A percentile compares a stretch with the other conserved stretches of the same genome.
phyloP scores from a whole-genome alignment of 2,113 vertebrate genomes.

The Oplegnathus fasciatus region DNA sequence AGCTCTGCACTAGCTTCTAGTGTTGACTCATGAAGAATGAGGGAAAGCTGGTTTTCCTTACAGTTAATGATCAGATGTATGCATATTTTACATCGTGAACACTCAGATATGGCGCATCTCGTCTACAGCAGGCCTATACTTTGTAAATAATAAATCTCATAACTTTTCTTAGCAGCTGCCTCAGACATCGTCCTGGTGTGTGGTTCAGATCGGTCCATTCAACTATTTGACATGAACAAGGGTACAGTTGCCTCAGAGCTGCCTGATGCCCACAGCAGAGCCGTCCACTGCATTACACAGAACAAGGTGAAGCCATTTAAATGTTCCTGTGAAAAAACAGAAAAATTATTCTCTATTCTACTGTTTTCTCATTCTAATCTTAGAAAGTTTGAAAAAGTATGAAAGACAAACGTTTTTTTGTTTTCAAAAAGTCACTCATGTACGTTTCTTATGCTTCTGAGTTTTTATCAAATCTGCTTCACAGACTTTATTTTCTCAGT shows the following conservation, averaged over 20 bases:
- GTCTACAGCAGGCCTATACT: not conserved
- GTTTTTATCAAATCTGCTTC: not conserved
- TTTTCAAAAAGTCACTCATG: not conserved
- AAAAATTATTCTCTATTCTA: too few relatives aligned
- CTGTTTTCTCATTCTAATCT: not conserved
- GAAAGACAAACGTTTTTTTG: not conserved
- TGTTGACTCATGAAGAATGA: not conserved
- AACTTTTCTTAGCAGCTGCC: conserved; percentile 57
- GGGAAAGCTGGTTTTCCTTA: not conserved
- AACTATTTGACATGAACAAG: conserved; percentile 91
- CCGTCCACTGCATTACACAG: conserved; percentile 90
- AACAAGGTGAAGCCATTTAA: conserved; percentile 86
- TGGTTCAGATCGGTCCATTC: conserved; percentile 86
- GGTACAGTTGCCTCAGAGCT: conserved; percentile 82
- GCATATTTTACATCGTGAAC: not conserved
- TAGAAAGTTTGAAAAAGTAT: not conserved
- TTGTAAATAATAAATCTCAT: not conserved
- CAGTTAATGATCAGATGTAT: not conserved
- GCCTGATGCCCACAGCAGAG: conserved; percentile 86
- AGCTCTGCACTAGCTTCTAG: not conserved
- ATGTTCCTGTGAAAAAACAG: not conserved
- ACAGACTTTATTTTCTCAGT: not conserved
- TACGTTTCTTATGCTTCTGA: not conserved
- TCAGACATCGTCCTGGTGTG: conserved; percentile 89
- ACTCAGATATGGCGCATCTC: too few relatives aligned